phyloP scores from a whole-genome alignment of 2,797 vertebrate species.

The Sebastes nivosus region DNA sequence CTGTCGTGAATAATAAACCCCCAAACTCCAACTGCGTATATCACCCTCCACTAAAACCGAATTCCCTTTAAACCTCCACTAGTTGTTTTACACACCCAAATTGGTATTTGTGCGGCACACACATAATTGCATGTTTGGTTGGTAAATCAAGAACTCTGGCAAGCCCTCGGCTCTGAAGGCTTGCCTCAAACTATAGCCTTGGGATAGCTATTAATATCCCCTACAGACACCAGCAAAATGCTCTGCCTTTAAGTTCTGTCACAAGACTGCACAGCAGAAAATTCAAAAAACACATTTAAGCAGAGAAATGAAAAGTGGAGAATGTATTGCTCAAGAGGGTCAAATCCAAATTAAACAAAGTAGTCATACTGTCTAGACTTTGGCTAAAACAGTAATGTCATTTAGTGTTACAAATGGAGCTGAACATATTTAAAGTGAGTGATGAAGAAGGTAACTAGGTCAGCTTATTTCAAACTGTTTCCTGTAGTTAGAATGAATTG shows the following conservation, averaged over 20 bases:
- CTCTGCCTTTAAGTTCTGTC: constrained; percentile 57
- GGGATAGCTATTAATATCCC: constrained; percentile 84
- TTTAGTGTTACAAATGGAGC: constrained; percentile 31
- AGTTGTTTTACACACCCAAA: constrained; percentile 85
- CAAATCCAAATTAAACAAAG: constrained; percentile 24
- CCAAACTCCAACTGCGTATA: constrained; percentile 46
- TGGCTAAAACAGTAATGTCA: constrained; percentile 21
- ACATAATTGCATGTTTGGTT: constrained; percentile 85
- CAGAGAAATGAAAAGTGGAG: constrained; percentile 34
- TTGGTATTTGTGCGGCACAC: constrained; percentile 83
- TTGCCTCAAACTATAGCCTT: constrained; percentile 85
- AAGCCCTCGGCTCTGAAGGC: constrained; percentile 76
- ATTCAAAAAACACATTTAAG: constrained; percentile 32
- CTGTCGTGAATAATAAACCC: constrained; percentile 57
- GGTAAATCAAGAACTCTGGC: constrained; percentile 82
- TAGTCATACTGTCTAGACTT: constrained; percentile 47
- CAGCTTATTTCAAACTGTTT: constrained; percentile 38
- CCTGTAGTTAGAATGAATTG: constrained; percentile 24
- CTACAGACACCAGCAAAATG: constrained; percentile 75
- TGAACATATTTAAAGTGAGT: constrained; percentile 7
- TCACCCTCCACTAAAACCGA: constrained; percentile 59
- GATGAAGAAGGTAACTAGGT: constrained; percentile 31
- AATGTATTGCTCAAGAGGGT: constrained; percentile 20
- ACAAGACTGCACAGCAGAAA: constrained; percentile 40
- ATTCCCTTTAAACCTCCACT: constrained; percentile 71